Evolutionary conservation across 2,113 vertebrate species (phyloP), one percentile per base, ranked within the genome.

Genomic region (Sturnira hondurensis): DNA sequence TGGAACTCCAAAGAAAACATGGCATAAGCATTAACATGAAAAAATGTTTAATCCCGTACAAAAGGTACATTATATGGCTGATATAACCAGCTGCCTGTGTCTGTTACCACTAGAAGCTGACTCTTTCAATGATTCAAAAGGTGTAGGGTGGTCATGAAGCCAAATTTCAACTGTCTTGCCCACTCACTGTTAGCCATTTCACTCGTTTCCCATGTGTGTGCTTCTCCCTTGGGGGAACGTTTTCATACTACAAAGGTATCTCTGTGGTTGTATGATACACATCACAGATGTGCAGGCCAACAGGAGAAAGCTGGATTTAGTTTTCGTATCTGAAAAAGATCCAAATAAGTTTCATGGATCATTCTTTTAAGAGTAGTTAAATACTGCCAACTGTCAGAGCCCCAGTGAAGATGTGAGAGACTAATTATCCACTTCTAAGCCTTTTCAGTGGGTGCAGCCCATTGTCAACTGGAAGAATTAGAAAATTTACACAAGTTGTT

Each of bases 251-350:
- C 77, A 68, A 65, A 86, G 54, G 28, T 80, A 52, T 86, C 47
- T 70, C 85, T 95, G 67, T 68, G 54, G n/a, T 90, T 84, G 47
- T 63, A 68, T 41, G 20, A 86, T 65, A 77, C 26, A 93, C n/a
- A 68, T 83, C 86, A 94, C 76, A 94, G 84, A 77, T 90, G 52
- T 65, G 31, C 10, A 22, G 31, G 43, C 84, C 80, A 91, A 90
- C 26, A 14, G 20, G n/a, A 85, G 22, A 91, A 95, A 96, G 43
- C 58, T 95, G 76, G 76, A 73, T 81, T 95, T 61, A 10, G 31
- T 93, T 96, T 97, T 91, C 71, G 9, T 84, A 87, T 80, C 92
- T 96, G 77, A 77, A 93, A 95, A 92, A 80, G 68, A 91, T 89
- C 86, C 89, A 96, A 83, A 78, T n/a, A 89, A 83, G 73, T 87